These are phyloP conservation scores for Grallaria varia DNA, from an alignment of 2,113 vertebrate species.

Conservation along the genomic window DNA sequence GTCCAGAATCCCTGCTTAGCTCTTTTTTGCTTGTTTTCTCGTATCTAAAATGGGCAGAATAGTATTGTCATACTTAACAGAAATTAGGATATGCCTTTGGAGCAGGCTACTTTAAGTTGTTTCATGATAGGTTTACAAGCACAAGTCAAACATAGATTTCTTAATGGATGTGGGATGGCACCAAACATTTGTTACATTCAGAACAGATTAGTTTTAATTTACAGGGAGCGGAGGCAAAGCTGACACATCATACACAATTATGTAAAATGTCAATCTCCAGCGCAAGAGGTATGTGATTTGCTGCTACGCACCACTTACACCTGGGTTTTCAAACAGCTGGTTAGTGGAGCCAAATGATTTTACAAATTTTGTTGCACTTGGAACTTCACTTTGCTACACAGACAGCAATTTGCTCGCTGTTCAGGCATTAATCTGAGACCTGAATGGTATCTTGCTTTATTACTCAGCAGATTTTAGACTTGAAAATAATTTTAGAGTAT, in stretches of 20 bases:
- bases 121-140: background rate
- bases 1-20: background rate
- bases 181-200: background rate
- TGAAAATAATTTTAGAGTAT: background rate
- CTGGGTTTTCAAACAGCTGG: background rate
- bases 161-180: background rate
- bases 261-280: background rate
- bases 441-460: background rate
- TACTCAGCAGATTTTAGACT: conserved; percentile 4
- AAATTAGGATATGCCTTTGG: background rate
- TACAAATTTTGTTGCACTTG: background rate
- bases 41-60: background rate
- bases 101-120: background rate
- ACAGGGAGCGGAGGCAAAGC: background rate
- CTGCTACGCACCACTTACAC: background rate
- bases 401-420: background rate
- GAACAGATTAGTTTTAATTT: background rate
- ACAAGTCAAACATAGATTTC: background rate
- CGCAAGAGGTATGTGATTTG: background rate
- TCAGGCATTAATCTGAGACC: background rate
- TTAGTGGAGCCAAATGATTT: background rate
- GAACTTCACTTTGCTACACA: background rate
- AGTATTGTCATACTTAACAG: background rate
- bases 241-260: background rate
- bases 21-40: background rate